Evolutionary conservation across 2,888 invertebrate genomes (phyloP), one percentile per base, ranked within the genome.

Genomic region (Xestia xanthographa): DNA sequence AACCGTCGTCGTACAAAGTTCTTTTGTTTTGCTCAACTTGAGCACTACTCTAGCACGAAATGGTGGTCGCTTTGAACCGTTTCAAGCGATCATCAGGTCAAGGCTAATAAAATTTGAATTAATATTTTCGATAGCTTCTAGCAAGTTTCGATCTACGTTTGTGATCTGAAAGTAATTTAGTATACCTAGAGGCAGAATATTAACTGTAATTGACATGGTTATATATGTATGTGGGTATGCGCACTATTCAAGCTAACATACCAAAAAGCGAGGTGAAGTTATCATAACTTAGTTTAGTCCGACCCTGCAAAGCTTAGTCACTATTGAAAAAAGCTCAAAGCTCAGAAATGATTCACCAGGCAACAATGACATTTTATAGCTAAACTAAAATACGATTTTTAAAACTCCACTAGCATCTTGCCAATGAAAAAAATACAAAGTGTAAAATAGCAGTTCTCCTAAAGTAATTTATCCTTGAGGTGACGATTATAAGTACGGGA

Each of bases 401-500:
- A 14, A 67, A 6, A 41, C 5, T 68, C 9, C 26, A 22, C 8
- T 12, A 71, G 38, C 29, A 41, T 62, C 12, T 20, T 58, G 56
- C 5, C 8, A 34, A 5, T 58, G 56, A 56, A 29, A 29, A 48
- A 29, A 58, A 58, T 45, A 43, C 6, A 5, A 38, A 29, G 2
- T 34, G 20, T n/a, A 17, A 29, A 58, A 17, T 22, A 58, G 43
- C 50, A 29, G 43, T 65, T 69, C 26, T 56, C 63, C 60, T 60
- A n/a, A 70, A 62, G 43, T 66, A 60, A 82, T 81, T 62, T 38
- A 34, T 53, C 66, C 66, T 79, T 82, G 66, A 58, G 34, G 34
- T 34, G 5, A 34, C 34, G 34, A 34, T 5, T 34, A 5, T 34
- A n/a, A n/a, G n/a, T n/a, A 34, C 58, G 29, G 29, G 29, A 58